These are phyloP conservation scores for Percina caprodes DNA, from an alignment of 2,113 vertebrate genomes.

Conservation along the genomic window DNA sequence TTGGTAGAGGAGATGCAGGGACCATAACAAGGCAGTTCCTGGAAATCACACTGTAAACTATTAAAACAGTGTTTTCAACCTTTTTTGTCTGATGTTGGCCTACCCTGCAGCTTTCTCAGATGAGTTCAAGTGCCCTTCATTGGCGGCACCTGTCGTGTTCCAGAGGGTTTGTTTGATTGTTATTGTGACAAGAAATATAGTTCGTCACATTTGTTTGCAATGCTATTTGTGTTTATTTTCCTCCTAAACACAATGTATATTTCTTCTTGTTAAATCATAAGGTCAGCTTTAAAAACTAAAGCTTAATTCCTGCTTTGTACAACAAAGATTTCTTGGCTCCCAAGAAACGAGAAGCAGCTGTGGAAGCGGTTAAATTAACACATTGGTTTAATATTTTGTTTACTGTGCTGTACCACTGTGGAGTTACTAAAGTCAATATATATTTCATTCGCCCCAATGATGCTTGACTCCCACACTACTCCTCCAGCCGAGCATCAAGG, in stretches of 20 bases:
- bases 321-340: neutral
- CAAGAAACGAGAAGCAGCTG: neutral
- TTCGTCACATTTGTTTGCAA: neutral
- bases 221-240: neutral
- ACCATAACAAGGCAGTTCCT: neutral
- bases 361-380: neutral
- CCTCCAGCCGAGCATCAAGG: conserved; percentile 13
- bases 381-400: neutral
- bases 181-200: neutral
- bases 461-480: conserved; percentile 30
- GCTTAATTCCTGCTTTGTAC: too few relatives aligned
- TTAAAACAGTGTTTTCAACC: neutral
- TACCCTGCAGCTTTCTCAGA: neutral
- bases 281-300: neutral
- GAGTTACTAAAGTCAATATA: conserved; percentile 15
- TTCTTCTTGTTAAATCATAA: too few relatives aligned
- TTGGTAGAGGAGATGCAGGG: neutral
- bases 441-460: neutral
- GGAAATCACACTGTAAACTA: neutral
- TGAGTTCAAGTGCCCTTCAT: neutral
- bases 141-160: too few relatives aligned
- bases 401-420: neutral
- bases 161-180: neutral
- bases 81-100: neutral
- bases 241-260: too few relatives aligned